Conservation (phyloP, 2,888 invertebrate species). For the Chloroclysta siterata region DNA sequence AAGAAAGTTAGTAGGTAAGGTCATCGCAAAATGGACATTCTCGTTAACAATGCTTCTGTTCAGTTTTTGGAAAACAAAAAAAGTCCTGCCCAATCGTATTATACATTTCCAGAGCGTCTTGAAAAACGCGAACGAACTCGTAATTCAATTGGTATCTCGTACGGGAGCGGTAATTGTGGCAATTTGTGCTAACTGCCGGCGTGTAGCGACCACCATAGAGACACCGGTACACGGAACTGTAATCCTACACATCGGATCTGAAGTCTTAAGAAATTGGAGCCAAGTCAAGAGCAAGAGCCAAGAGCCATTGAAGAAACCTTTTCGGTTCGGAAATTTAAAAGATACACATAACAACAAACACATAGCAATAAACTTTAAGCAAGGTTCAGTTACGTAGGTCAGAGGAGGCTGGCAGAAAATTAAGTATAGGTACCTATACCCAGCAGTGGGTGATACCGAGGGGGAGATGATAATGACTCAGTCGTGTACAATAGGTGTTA, state of each 20-base stretch:
- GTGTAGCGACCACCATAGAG: constrained; percentile 52
- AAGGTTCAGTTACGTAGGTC: too few species aligned
- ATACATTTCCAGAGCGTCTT: constrained; percentile 34
- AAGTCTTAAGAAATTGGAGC: not conserved
- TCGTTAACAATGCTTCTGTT: too few species aligned
- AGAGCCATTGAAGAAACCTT: too few species aligned
- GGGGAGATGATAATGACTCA: too few species aligned
- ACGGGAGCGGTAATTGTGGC: constrained; percentile 61
- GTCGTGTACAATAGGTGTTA: not conserved
- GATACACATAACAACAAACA: too few species aligned
- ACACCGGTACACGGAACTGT: constrained; percentile 37
- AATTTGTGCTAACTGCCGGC: constrained; percentile 66
- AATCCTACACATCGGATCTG: constrained; percentile 11
- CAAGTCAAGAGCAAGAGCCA: too few species aligned
- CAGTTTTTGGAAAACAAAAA: not conserved
- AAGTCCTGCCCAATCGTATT: constrained; percentile 1
- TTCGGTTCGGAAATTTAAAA: not conserved
- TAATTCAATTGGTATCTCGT: constrained; percentile 66
- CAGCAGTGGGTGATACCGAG: too few species aligned
- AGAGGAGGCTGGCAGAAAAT: too few species aligned
- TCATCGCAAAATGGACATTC: too few species aligned
- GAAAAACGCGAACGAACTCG: constrained; percentile 52
- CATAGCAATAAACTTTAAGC: too few species aligned
- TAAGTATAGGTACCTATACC: too few species aligned
- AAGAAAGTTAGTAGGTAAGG: too few species aligned